These are phyloP conservation scores for Brachyalestes nurse DNA, from an alignment of 2,797 vertebrate genomes.

Conservation along the genomic window DNA sequence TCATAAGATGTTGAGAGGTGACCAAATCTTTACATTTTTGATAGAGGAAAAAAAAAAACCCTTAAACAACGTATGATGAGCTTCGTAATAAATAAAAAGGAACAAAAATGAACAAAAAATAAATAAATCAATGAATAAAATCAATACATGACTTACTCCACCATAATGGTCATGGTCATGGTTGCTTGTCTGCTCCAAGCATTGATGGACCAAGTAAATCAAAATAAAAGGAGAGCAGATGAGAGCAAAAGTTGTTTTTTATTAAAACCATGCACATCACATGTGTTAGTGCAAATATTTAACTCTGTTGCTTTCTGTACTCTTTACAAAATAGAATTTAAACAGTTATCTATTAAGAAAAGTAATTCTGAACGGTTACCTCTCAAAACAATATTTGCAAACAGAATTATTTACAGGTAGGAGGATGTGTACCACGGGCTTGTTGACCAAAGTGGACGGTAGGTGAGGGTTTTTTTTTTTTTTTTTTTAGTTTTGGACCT, in stretches of 20 bases:
- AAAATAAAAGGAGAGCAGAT: constrained; percentile 32
- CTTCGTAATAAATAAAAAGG: too few species aligned
- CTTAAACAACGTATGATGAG: too few species aligned
- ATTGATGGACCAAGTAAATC: background rate
- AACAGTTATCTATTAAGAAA: constrained; percentile 90
- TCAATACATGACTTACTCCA: background rate
- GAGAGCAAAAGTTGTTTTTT: constrained; percentile 90
- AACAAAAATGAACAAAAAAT: too few species aligned
- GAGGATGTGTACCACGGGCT: constrained; percentile 82
- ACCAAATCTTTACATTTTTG: too few species aligned
- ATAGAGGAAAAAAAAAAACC: too few species aligned
- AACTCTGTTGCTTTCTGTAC: constrained; percentile 84
- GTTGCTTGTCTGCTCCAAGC: background rate
- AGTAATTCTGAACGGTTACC: constrained; percentile 86
- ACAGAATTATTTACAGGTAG: constrained; percentile 87
- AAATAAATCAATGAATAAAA: background rate
- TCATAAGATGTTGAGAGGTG: too few species aligned
- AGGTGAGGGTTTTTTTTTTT: constrained; percentile 65
- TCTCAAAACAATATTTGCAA: constrained; percentile 88
- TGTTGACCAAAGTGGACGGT: constrained; percentile 77
- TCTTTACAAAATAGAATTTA: constrained; percentile 93
- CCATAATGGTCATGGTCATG: too few species aligned
- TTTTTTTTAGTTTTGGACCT: constrained; percentile 25
- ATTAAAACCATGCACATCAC: constrained; percentile 94
- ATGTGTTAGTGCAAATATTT: constrained; percentile 92